Percentiles rank a stretch among this genome's conserved stretches.
Evolutionary conservation across 2,113 vertebrate genomes (phyloP).

Genomic region (Calypte anna): DNA sequence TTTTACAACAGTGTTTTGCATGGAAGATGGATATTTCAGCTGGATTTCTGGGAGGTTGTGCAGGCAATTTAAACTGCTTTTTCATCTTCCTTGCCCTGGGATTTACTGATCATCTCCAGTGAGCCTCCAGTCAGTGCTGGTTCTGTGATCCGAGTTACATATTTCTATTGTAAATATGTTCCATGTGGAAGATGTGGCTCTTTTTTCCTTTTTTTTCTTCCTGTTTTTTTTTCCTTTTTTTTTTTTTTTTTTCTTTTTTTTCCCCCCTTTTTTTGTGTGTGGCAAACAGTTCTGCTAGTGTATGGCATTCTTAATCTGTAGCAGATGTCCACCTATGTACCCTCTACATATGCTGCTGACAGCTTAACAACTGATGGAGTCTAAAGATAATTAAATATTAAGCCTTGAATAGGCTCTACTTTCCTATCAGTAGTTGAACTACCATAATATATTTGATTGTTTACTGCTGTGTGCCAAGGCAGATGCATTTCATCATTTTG

Average conservation of each 20-base stretch:
- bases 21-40: neutral
- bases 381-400: constrained; percentile 51
- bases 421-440: constrained; percentile 18
- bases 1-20: neutral
- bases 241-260: no score
- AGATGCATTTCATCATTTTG: constrained; percentile 14
- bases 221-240: no score
- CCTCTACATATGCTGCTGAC: neutral
- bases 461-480: constrained; percentile 5
- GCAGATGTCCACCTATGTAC: constrained; percentile 6
- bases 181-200: neutral
- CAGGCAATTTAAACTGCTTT: neutral
- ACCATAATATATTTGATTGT: neutral
- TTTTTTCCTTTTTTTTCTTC: no score
- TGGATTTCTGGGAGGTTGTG: neutral
- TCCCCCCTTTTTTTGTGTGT: neutral
- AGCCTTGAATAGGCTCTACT: neutral
- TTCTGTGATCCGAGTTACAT: neutral
- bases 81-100: neutral
- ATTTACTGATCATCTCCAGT: neutral
- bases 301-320: neutral
- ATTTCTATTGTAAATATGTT: neutral
- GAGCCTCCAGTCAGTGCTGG: neutral
- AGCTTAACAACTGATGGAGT: constrained; percentile 8
- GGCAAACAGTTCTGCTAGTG: neutral